Evolutionary conservation across 2,113 vertebrate species (phyloP).

Genomic region (Coryphaenoides rupestris): DNA sequence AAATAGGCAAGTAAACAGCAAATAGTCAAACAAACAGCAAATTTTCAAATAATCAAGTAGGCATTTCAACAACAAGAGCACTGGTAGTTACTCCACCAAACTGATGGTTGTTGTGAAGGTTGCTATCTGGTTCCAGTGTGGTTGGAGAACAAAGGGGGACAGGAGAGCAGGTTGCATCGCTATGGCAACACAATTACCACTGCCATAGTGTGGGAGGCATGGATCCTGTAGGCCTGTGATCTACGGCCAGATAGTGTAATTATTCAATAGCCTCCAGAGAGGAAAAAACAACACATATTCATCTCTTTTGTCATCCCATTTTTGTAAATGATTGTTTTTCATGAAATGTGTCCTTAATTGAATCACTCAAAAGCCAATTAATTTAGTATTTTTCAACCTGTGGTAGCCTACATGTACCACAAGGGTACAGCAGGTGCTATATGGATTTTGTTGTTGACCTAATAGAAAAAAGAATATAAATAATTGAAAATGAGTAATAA

Average conservation of each 20-base stretch:
- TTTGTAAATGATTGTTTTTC: no score
- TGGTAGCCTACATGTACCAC: no score
- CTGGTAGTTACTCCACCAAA: background rate
- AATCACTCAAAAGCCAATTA: no score
- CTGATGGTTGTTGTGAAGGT: constrained; percentile 11
- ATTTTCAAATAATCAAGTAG: no score
- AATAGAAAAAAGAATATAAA: no score
- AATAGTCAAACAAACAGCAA: no score
- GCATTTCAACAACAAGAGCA: background rate
- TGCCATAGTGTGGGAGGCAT: constrained; percentile 66
- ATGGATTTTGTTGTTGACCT: no score
- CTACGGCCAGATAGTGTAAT: constrained; percentile 61
- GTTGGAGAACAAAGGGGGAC: constrained; percentile 43
- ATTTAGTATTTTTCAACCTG: no score
- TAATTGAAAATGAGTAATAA: no score
- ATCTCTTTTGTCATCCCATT: constrained; percentile 16
- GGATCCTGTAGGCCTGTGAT: constrained; percentile 65
- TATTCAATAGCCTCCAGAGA: constrained; percentile 44
- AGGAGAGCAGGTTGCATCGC: constrained; percentile 65
- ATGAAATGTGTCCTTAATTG: no score
- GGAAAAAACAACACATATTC: constrained; percentile 5
- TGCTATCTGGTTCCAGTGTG: constrained; percentile 46
- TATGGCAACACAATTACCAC: constrained; percentile 71
- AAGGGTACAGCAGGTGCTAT: no score
- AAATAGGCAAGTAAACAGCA: no score